phyloP scores from a whole-genome alignment of 1,140 invertebrate species.

The Eubasilissa regina region DNA sequence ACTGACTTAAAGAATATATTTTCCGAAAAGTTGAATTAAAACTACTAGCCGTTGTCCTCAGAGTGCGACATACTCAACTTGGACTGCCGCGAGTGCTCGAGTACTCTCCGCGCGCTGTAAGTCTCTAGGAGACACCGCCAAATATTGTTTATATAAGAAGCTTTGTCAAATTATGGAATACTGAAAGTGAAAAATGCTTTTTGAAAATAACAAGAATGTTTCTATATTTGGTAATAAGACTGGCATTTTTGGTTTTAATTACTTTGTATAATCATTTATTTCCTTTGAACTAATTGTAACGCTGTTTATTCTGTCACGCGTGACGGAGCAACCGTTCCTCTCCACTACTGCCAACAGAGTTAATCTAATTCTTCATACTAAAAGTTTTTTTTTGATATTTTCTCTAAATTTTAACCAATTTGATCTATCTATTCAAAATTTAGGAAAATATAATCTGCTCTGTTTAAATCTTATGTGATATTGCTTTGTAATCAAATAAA shows the following conservation, averaged over 20 bases:
- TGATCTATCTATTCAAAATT: slow-evolving; percentile 46
- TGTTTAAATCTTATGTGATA: slow-evolving; percentile 60
- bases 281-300: slow-evolving; percentile 37
- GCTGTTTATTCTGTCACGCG: neutral
- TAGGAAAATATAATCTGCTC: slow-evolving; percentile 59
- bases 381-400: slow-evolving; percentile 38
- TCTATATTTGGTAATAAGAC: slow-evolving; percentile 44
- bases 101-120: slow-evolving; percentile 41
- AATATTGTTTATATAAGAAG: slow-evolving; percentile 51
- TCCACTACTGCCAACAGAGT: slow-evolving; percentile 24
- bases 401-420: slow-evolving; percentile 40
- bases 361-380: slow-evolving; percentile 45
- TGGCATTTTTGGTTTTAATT: slow-evolving; percentile 44
- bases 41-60: slow-evolving; percentile 53
- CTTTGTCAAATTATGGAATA: slow-evolving; percentile 46
- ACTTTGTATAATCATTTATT: slow-evolving; percentile 55
- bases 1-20: slow-evolving; percentile 42
- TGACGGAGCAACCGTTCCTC: neutral
- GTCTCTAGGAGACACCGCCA: slow-evolving; percentile 48
- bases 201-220: slow-evolving; percentile 48
- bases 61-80: slow-evolving; percentile 44
- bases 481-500: slow-evolving; percentile 59
- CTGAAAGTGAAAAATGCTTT: no score
- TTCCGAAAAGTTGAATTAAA: slow-evolving; percentile 57
- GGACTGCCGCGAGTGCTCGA: no score